These are phyloP conservation scores for Hoplostethus atlanticus DNA, from an alignment of 2,797 vertebrate species.

Conservation along the genomic window DNA sequence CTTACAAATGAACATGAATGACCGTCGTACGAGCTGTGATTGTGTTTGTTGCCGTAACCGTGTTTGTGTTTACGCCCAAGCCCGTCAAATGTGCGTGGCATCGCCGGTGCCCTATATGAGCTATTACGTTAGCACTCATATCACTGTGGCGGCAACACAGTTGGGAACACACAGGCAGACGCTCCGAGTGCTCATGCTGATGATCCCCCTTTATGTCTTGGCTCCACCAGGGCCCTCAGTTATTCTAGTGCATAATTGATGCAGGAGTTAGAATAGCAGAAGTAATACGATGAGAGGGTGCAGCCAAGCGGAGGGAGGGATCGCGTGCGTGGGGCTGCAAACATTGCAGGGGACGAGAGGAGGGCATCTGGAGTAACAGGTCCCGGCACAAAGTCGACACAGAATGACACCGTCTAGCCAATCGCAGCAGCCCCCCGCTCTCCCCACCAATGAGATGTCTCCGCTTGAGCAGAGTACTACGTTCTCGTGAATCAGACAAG, in stretches of 20 bases:
- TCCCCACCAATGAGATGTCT: slow-evolving; percentile 64
- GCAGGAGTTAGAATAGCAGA: slow-evolving; percentile 99
- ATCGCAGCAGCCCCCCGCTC: slow-evolving; percentile 48
- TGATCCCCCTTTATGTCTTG: slow-evolving; percentile 94
- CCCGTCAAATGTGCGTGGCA: slow-evolving; percentile 13
- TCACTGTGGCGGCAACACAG: slow-evolving; percentile 76
- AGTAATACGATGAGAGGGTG: slow-evolving; percentile 94
- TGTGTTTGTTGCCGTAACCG: too few species aligned
- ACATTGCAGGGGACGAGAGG: slow-evolving; percentile 85
- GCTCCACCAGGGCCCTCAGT: slow-evolving; percentile 90
- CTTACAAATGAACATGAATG: not conserved
- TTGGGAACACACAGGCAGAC: slow-evolving; percentile 83
- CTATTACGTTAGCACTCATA: slow-evolving; percentile 70
- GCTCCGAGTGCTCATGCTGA: slow-evolving; percentile 88
- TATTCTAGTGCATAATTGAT: slow-evolving; percentile 99
- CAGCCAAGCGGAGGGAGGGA: slow-evolving; percentile 82
- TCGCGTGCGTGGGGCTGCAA: slow-evolving; percentile 84
- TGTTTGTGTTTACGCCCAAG: slow-evolving; percentile 17
- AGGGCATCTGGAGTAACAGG: slow-evolving; percentile 82
- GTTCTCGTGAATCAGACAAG: slow-evolving; percentile 48
- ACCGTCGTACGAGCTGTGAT: not conserved
- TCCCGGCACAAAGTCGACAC: slow-evolving; percentile 70
- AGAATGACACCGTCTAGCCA: slow-evolving; percentile 74
- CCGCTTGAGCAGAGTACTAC: slow-evolving; percentile 70
- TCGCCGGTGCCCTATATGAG: slow-evolving; percentile 11